phyloP scores from a whole-genome alignment of 2,888 invertebrate genomes.

The Argyra leucocephala region DNA sequence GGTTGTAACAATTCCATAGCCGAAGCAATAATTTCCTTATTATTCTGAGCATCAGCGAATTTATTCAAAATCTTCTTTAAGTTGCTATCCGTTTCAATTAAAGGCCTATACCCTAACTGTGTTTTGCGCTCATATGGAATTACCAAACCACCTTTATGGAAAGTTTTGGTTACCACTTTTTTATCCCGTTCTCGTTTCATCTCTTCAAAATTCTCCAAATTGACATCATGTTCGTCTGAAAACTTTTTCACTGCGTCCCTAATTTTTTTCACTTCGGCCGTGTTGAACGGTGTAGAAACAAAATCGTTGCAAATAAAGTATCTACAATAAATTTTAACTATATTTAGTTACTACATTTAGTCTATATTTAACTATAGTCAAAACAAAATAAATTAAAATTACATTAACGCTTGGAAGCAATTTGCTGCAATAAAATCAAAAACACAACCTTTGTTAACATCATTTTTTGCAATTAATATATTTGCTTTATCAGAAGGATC shows the following conservation, averaged over 20 bases:
- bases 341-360: constrained; percentile 1
- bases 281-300: constrained; percentile 51
- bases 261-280: constrained; percentile 50
- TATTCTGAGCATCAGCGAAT: constrained; percentile 50
- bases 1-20: constrained; percentile 66
- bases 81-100: constrained; percentile 58
- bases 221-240: constrained; percentile 52
- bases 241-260: constrained; percentile 54
- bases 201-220: constrained; percentile 49
- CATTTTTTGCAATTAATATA: constrained; percentile 65
- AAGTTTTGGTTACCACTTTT: constrained; percentile 58
- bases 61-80: constrained; percentile 60
- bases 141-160: constrained; percentile 74
- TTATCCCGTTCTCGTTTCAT: constrained; percentile 54
- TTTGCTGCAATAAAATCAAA: constrained; percentile 58
- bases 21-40: constrained; percentile 49
- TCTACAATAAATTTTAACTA: constrained; percentile 19
- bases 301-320: constrained; percentile 37
- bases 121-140: constrained; percentile 75
- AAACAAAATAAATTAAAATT: too few relatives aligned
- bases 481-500: constrained; percentile 61
- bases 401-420: constrained; percentile 36
- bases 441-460: constrained; percentile 55
- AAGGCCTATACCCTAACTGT: constrained; percentile 72
- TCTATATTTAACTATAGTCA: background rate